These are phyloP conservation scores for Drosophila cracens DNA, from an alignment of 2,888 invertebrate genomes.

Conservation along the genomic window DNA sequence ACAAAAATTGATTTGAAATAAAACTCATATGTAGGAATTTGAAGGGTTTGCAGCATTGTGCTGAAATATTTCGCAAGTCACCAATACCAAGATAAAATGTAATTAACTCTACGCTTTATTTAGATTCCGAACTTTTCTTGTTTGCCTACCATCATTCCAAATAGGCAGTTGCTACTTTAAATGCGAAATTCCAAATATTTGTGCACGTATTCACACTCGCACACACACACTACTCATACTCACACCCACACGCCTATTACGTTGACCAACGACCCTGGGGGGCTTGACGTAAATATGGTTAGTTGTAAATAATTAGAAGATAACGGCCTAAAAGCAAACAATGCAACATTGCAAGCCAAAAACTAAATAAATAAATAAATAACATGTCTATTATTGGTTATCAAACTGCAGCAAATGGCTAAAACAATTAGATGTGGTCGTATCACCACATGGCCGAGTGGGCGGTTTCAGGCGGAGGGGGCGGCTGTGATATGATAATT, in stretches of 20 bases:
- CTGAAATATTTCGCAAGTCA: background rate
- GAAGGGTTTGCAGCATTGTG: background rate
- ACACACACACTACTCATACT: background rate
- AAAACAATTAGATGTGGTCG: slow-evolving; percentile 55
- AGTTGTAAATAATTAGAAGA: slow-evolving; percentile 78
- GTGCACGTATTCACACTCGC: background rate
- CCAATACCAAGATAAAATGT: background rate
- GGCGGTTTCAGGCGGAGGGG: background rate
- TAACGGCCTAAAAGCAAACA: slow-evolving; percentile 62
- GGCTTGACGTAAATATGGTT: slow-evolving; percentile 46
- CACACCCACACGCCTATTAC: background rate
- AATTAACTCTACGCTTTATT: background rate
- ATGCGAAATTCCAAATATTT: slow-evolving; percentile 20
- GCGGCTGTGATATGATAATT: slow-evolving; percentile 20
- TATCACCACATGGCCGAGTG: background rate
- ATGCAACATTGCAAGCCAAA: slow-evolving; percentile 36
- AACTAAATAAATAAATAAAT: slow-evolving; percentile 37
- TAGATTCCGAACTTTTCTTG: background rate
- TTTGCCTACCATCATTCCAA: background rate
- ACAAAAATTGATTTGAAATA: background rate
- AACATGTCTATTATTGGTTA: slow-evolving; percentile 73
- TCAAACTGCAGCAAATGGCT: slow-evolving; percentile 55
- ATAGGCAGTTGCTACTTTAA: slow-evolving; percentile 17
- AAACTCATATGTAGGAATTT: background rate
- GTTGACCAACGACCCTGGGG: slow-evolving; percentile 3